phyloP scores from a whole-genome alignment of 2,113 vertebrate genomes.

The Amblyopsis rosae region DNA sequence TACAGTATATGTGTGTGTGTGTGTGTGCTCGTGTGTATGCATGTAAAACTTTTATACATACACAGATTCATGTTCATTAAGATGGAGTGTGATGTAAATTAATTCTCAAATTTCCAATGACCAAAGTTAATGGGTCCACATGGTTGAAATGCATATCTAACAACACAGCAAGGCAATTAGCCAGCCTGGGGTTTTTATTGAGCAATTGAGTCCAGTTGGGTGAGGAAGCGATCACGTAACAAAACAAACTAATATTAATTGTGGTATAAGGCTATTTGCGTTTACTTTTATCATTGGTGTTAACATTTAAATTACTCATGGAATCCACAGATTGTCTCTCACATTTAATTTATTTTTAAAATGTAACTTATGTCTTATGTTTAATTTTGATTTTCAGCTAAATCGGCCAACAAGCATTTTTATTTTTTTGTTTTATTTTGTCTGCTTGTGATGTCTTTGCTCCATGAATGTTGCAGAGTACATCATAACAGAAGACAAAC shows the following conservation, averaged over 20 bases:
- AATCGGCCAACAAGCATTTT: slow-evolving; percentile 10
- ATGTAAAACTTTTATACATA: slow-evolving; percentile 7
- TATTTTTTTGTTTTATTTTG: slow-evolving; percentile 30
- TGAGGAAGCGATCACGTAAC: background rate
- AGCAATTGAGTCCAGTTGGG: background rate
- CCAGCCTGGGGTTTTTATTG: slow-evolving; percentile 6
- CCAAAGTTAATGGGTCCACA: slow-evolving; percentile 18
- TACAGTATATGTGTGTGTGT: slow-evolving; percentile 14
- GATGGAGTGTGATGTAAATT: background rate
- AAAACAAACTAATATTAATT: background rate
- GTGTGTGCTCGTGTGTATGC: slow-evolving; percentile 9
- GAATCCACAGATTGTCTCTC: too few relatives aligned
- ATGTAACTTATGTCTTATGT: background rate
- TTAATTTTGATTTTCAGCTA: slow-evolving; percentile 31
- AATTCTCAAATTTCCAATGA: slow-evolving; percentile 24
- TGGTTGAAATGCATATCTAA: slow-evolving; percentile 33
- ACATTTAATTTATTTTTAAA: too few relatives aligned
- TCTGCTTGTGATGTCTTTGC: slow-evolving; percentile 35
- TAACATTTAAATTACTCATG: too few relatives aligned
- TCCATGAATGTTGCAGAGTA: slow-evolving; percentile 26
- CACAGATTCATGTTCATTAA: too few relatives aligned
- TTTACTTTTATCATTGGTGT: too few relatives aligned
- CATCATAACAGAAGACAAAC: slow-evolving; percentile 26
- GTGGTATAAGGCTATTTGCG: too few relatives aligned
- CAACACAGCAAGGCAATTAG: background rate